Conservation (phyloP, 2,888 invertebrate genomes). For the Iselma pallidipennis region DNA sequence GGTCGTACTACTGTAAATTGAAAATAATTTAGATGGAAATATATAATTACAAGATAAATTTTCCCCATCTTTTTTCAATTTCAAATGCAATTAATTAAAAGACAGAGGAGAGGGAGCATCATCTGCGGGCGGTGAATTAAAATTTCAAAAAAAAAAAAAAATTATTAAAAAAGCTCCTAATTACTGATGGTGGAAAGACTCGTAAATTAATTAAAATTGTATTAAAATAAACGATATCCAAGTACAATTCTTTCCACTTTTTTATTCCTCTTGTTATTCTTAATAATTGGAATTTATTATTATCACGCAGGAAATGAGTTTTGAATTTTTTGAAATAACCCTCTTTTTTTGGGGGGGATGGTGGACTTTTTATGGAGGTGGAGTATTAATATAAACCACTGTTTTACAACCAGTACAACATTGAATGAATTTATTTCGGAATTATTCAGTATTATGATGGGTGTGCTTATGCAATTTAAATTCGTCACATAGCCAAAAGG, state of each 20-base stretch:
- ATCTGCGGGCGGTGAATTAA: not conserved
- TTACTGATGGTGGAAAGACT: not conserved
- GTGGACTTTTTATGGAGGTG: not conserved
- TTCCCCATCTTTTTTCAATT: not conserved
- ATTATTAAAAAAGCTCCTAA: not conserved
- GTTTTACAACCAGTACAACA: conserved; percentile 2
- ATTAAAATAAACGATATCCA: not conserved
- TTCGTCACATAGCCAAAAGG: conserved; percentile 50
- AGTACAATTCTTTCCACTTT: not conserved
- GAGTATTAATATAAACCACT: not conserved
- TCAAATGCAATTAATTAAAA: not conserved
- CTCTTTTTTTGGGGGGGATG: not conserved
- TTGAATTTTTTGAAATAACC: not conserved
- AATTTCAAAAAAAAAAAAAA: not conserved
- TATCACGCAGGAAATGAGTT: not conserved
- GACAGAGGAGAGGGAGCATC: not conserved
- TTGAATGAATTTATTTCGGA: conserved; percentile 45
- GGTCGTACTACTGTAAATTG: not conserved
- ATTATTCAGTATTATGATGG: conserved; percentile 49
- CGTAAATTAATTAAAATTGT: not conserved
- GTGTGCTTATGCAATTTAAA: conserved; percentile 53
- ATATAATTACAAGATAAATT: not conserved
- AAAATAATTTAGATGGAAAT: not conserved
- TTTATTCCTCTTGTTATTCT: not conserved
- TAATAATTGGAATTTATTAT: not conserved